Percentiles rank a stretch among this genome's conserved stretches.
These are phyloP conservation scores for Parotocinclus haroldoi DNA, from an alignment of 2,797 vertebrate species.

Conservation along the genomic window DNA sequence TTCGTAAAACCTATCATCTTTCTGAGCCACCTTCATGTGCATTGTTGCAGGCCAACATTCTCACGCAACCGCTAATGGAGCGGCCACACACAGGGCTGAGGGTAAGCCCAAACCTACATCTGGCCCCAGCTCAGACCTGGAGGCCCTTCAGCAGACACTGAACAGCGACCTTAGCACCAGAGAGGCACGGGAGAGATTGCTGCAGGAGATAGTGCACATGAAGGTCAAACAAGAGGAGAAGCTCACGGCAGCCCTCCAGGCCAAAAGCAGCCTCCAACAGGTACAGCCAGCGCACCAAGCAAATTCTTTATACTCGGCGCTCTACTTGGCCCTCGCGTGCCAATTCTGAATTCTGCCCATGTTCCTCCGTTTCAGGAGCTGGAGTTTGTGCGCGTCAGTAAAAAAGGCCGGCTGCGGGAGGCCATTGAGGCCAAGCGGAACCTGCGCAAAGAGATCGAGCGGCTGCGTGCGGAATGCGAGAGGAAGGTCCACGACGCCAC, in stretches of 20 bases:
- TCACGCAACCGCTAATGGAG: conserved; percentile 70
- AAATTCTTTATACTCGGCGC: neutral
- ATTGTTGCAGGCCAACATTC: conserved; percentile 54
- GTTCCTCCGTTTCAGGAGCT: conserved; percentile 76
- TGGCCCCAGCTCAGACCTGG: conserved; percentile 76
- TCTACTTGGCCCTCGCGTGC: too few relatives aligned
- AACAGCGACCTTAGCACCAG: conserved; percentile 86
- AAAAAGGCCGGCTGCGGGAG: conserved; percentile 92
- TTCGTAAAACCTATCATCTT: neutral
- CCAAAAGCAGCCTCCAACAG: conserved; percentile 93
- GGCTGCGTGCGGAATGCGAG: conserved; percentile 86
- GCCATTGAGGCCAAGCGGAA: conserved; percentile 93
- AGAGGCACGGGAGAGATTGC: conserved; percentile 92
- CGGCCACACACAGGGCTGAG: neutral
- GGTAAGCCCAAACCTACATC: conserved; percentile 48
- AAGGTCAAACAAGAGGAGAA: conserved; percentile 95
- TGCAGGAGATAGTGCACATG: conserved; percentile 94
- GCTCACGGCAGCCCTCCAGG: conserved; percentile 85
- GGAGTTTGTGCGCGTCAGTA: conserved; percentile 92
- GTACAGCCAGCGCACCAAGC: conserved; percentile 64
- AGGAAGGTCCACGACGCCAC: conserved; percentile 91
- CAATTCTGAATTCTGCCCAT: neutral
- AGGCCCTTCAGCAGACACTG: conserved; percentile 86
- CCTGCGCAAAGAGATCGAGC: conserved; percentile 90
- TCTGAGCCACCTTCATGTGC: neutral